Percentiles rank a stretch among this genome's conserved stretches.
phyloP scores from a whole-genome alignment of 1,140 invertebrate genomes.

The Thereuonema tuberculata region DNA sequence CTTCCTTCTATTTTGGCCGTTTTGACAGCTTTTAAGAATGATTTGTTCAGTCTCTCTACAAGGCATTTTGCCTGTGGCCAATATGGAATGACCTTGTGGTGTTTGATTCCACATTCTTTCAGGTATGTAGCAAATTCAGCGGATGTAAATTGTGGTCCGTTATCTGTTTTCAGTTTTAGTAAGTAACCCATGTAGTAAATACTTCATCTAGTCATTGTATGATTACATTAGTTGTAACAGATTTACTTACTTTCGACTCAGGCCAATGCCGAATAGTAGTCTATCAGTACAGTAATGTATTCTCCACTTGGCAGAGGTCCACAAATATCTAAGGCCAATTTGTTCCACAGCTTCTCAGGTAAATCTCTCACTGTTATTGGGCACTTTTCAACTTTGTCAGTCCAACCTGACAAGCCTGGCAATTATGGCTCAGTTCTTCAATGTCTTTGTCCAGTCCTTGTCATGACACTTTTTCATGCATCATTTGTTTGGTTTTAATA shows the following conservation, averaged over 20 bases:
- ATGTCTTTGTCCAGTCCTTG: slow-evolving; percentile 7
- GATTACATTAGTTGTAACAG: slow-evolving; percentile 12
- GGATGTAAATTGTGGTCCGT: slow-evolving; percentile 14
- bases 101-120: slow-evolving; percentile 14
- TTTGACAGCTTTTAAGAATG: not conserved
- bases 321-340: slow-evolving; percentile 23
- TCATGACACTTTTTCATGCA: slow-evolving; percentile 31
- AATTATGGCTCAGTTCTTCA: not conserved
- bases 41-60: not conserved
- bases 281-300: slow-evolving; percentile 21
- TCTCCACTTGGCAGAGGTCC: slow-evolving; percentile 22
- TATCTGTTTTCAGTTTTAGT: slow-evolving; percentile 11
- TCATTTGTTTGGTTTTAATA: slow-evolving; percentile 23
- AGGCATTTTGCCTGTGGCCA: slow-evolving; percentile 10
- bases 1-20: not conserved
- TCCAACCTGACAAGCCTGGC: not conserved
- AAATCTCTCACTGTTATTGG: slow-evolving; percentile 16
- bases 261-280: slow-evolving; percentile 25
- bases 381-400: slow-evolving; percentile 1
- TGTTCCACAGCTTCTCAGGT: slow-evolving; percentile 18
- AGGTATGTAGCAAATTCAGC: slow-evolving; percentile 14
- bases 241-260: slow-evolving; percentile 19
- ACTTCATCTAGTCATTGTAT: slow-evolving; percentile 13
- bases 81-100: too few species aligned
- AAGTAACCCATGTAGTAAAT: slow-evolving; percentile 16